phyloP scores from a whole-genome alignment of 2,113 vertebrate genomes.

The Trematomus loennbergii region DNA sequence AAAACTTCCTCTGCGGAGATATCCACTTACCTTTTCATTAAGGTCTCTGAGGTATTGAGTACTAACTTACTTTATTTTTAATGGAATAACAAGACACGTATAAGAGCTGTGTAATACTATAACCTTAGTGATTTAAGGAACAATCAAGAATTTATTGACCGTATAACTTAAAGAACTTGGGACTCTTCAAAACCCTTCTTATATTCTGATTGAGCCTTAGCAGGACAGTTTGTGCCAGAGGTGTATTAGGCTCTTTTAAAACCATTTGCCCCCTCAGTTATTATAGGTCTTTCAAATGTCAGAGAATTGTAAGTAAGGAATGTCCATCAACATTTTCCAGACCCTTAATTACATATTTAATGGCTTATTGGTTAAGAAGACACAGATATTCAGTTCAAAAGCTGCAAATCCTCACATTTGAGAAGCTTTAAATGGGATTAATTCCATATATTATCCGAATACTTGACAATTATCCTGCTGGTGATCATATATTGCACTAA shows the following conservation, averaged over 20 bases:
- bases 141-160: neutral
- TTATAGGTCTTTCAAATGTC: neutral
- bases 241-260: neutral
- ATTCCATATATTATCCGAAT: neutral
- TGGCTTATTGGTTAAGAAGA: neutral
- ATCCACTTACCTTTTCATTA: conserved; percentile 16
- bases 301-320: neutral
- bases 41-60: neutral
- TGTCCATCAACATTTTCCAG: neutral
- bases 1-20: conserved; percentile 20
- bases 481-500: too few relatives aligned
- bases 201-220: neutral
- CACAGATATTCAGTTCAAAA: neutral
- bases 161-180: neutral
- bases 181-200: too few relatives aligned
- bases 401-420: neutral
- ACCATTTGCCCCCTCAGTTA: neutral
- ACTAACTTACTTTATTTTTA: neutral
- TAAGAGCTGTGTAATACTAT: conserved; percentile 24
- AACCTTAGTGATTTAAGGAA: conserved; percentile 25
- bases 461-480: neutral
- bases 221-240: neutral
- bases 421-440: neutral
- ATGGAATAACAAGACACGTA: conserved; percentile 5
- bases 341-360: neutral